phyloP scores from a whole-genome alignment of 2,797 vertebrate genomes.

The Coranthus polyacanthus region DNA sequence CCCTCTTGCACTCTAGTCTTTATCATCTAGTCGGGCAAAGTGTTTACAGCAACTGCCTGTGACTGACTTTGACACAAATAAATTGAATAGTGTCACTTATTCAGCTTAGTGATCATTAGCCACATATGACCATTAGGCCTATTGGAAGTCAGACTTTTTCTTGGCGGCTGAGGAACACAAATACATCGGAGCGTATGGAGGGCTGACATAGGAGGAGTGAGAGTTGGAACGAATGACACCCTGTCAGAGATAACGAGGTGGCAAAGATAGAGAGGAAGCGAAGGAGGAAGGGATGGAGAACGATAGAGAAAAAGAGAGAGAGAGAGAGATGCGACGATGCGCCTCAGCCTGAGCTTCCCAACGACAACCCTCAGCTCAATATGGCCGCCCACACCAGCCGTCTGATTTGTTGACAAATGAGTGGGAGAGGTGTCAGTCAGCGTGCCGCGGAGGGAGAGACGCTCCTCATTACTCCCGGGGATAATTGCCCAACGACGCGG shows the following conservation, averaged over 20 bases:
- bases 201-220: slow-evolving; percentile 79
- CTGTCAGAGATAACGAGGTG: slow-evolving; percentile 86
- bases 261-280: slow-evolving; percentile 73
- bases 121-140: slow-evolving; percentile 80
- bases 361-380: slow-evolving; percentile 84
- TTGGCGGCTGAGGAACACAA: slow-evolving; percentile 67
- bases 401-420: slow-evolving; percentile 90
- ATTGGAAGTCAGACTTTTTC: slow-evolving; percentile 73
- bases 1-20: slow-evolving; percentile 47
- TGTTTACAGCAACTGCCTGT: slow-evolving; percentile 59
- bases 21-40: slow-evolving; percentile 54
- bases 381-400: slow-evolving; percentile 85
- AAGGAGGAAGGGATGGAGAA: slow-evolving; percentile 70
- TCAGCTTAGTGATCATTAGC: slow-evolving; percentile 82
- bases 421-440: slow-evolving; percentile 89
- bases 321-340: slow-evolving; percentile 63
- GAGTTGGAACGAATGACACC: slow-evolving; percentile 79
- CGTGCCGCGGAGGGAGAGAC: slow-evolving; percentile 68
- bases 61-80: slow-evolving; percentile 69
- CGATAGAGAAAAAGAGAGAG: slow-evolving; percentile 67
- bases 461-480: slow-evolving; percentile 85
- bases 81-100: slow-evolving; percentile 77
- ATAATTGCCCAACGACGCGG: slow-evolving; percentile 85
- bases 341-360: slow-evolving; percentile 73
- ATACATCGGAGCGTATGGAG: slow-evolving; percentile 70